These are phyloP conservation scores for Augiades crinisus DNA, from an alignment of 2,888 invertebrate genomes.

Conservation along the genomic window DNA sequence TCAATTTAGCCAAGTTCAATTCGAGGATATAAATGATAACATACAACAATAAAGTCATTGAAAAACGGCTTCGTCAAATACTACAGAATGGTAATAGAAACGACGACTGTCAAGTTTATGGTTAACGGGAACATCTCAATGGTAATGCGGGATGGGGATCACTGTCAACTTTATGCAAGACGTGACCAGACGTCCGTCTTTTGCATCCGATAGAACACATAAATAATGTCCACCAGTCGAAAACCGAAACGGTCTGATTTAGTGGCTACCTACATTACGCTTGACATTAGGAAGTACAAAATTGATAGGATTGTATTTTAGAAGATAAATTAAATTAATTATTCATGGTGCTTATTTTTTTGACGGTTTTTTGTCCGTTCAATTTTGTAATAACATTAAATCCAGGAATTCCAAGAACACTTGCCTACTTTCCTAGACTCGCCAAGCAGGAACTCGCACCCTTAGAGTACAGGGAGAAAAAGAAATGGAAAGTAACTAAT, in stretches of 20 bases:
- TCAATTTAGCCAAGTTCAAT: no score
- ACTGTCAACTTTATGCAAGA: constrained; percentile 43
- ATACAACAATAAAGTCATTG: constrained; percentile 33
- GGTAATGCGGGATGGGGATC: constrained; percentile 41
- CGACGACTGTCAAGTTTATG: constrained; percentile 41
- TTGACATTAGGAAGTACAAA: background rate
- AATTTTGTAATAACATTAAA: no score
- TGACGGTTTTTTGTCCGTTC: no score
- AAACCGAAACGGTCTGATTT: background rate
- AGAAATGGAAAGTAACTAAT: no score
- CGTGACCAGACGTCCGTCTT: constrained; percentile 40
- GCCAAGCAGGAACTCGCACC: no score
- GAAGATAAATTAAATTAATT: no score
- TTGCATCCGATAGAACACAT: constrained; percentile 41
- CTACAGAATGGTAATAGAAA: constrained; percentile 36
- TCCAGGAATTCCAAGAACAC: no score
- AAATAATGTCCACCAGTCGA: constrained; percentile 34
- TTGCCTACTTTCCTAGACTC: no score
- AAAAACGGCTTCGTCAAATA: constrained; percentile 44
- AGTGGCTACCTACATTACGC: background rate
- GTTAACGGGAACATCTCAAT: constrained; percentile 42
- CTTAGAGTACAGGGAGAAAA: no score
- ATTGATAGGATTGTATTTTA: background rate
- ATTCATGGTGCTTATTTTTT: no score
- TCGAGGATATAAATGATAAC: background rate